Evolutionary conservation across 2,797 vertebrate genomes (phyloP), one percentile per base, ranked within the genome.

Genomic region (Phoebastria nigripes): DNA sequence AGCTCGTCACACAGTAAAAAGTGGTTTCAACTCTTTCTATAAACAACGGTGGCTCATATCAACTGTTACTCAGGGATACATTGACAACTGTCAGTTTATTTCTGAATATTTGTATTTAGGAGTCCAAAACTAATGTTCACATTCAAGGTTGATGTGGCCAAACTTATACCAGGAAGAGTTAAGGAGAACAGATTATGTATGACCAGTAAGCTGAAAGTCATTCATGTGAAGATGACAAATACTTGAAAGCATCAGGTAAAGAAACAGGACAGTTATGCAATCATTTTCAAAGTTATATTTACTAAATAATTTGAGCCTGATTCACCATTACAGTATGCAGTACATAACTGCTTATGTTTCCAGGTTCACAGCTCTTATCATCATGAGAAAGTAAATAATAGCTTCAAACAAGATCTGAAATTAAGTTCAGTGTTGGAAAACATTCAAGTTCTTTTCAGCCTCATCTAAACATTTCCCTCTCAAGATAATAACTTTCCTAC

Each of bases 391-490:
- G 55, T 70, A 91, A 94, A 90, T 84, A 91, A 90, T 88, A 76
- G 5, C 37, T 93, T 79, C 82, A 81, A 89, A 84, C 4, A 6
- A 91, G 56, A 93, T 79, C 44, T 79, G 85, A 90, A 87, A 87
- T 92, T 29, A 80, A 63, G 29, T 91, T 91, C 69, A 61, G 20
- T 73, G 31, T 49, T 95, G 92, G 83, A 96, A 96, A 96, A 87
- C 15, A 77, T 89, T 87, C 80, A 94, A 69, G 19, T 16, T 79
- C 69, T 78, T 92, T 93, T 89, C 70, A 87, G 52, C 16, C 62
- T 91, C 70, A 63, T 88, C 61, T 89, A 94, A 97, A 83, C 19
- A 66, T 83, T 93, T 90, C 41, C 44, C 77, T 94, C 88, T 94
- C 41, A 80, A 84, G 80, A 90, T 95, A 95, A 82, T 76, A 93